Evolutionary conservation across 2,113 vertebrate genomes (phyloP).

Genomic region (sheep (Ovis aries)): ARS-UI_Ramb_v3.0 NC_056057.1:56915001-56915500

Average conservation of each 20-base stretch:
- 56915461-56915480: neutral
- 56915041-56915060: conserved; percentile 19
- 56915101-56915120: neutral
- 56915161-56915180: neutral
- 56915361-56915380: neutral
- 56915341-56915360: neutral
- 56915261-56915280: neutral
- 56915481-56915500: neutral
- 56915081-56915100: neutral
- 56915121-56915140: neutral
- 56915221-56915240: neutral
- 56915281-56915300: neutral
- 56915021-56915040: neutral
- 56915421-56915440: neutral
- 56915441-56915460: neutral
- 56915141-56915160: neutral
- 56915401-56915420: neutral
- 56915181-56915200: neutral
- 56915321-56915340: neutral
- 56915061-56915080: neutral
- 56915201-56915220: neutral
- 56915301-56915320: neutral
- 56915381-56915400: neutral
- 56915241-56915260: neutral
- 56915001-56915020: neutral